phyloP scores from a whole-genome alignment of 2,797 vertebrate species.

The Chromis chromis region DNA sequence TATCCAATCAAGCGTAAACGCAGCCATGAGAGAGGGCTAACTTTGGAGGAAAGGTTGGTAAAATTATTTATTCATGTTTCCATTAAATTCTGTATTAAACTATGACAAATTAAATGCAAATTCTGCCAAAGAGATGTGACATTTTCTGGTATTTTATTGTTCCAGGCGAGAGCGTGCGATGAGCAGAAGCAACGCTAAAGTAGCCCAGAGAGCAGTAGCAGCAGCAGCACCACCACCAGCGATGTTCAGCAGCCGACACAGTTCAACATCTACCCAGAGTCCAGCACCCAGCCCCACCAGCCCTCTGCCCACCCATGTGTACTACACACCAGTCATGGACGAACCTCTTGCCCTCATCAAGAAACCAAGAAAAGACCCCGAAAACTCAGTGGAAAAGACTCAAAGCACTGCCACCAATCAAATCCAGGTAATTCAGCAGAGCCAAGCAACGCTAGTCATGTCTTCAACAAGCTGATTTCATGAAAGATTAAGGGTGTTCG shows the following conservation, averaged over 20 bases:
- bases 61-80: neutral
- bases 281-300: constrained; percentile 80
- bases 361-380: constrained; percentile 81
- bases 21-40: constrained; percentile 79
- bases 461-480: constrained; percentile 1
- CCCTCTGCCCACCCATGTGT: constrained; percentile 75
- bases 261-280: constrained; percentile 82
- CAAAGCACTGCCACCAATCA: constrained; percentile 66
- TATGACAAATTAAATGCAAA: neutral
- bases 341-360: constrained; percentile 88
- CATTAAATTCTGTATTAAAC: neutral
- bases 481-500: neutral
- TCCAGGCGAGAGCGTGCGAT: constrained; percentile 82
- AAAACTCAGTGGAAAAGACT: constrained; percentile 69
- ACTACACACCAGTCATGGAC: constrained; percentile 82
- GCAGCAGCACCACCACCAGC: constrained; percentile 21
- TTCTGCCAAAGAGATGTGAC: neutral
- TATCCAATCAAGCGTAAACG: constrained; percentile 84
- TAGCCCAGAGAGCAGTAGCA: constrained; percentile 60
- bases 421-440: constrained; percentile 79
- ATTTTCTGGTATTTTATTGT: constrained; percentile 22
- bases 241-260: constrained; percentile 72
- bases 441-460: neutral
- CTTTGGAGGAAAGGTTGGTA: constrained; percentile 83
- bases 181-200: constrained; percentile 72